A percentile compares a stretch with the other conserved stretches of the same genome.
These are phyloP conservation scores for Caenorhabditis brenneri DNA, from an alignment of 1,140 invertebrate genomes.

Conservation along the genomic window DNA sequence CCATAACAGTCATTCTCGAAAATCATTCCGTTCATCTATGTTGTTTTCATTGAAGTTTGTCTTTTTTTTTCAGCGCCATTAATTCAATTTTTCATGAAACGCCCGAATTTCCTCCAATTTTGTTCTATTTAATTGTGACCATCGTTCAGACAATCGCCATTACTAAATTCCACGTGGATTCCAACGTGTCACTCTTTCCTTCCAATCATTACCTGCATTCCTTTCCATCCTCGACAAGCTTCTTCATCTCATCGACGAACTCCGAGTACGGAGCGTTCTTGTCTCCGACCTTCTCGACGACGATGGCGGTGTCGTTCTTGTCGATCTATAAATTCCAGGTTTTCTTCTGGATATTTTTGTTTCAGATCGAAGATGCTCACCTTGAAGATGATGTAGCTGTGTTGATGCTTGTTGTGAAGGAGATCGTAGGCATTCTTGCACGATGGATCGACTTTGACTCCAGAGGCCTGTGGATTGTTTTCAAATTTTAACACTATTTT, in stretches of 20 bases:
- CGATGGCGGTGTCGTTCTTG: slow-evolving; percentile 68
- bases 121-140: background rate
- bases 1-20: too few species aligned
- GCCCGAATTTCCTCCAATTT: too few species aligned
- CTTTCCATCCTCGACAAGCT: slow-evolving; percentile 66
- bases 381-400: slow-evolving; percentile 69
- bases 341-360: background rate
- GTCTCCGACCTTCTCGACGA: slow-evolving; percentile 71
- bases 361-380: background rate
- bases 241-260: slow-evolving; percentile 70
- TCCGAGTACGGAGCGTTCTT: slow-evolving; percentile 69
- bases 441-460: slow-evolving; percentile 68
- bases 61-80: too few species aligned
- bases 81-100: too few species aligned
- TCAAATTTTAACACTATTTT: background rate
- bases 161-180: background rate
- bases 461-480: slow-evolving; percentile 65
- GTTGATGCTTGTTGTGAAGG: slow-evolving; percentile 67
- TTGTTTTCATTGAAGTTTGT: too few species aligned
- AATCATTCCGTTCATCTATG: too few species aligned
- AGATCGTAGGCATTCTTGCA: slow-evolving; percentile 70
- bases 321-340: slow-evolving; percentile 59
- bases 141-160: too few species aligned
- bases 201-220: slow-evolving; percentile 66
- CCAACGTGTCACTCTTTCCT: too few species aligned